Base-by-base conservation (phyloP, 2,113 vertebrate species). In the Etheostoma cragini region DNA sequence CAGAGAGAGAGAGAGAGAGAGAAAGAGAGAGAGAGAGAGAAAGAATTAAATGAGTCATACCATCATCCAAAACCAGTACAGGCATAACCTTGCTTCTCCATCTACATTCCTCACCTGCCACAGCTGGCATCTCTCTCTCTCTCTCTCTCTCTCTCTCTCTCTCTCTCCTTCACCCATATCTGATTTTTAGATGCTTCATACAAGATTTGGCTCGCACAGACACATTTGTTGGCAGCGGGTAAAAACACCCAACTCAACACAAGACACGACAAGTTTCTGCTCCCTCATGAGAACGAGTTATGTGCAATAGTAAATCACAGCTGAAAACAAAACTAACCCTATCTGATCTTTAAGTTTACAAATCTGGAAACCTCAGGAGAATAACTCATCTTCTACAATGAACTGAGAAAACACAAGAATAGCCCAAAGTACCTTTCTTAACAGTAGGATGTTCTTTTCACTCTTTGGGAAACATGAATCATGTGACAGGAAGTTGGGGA, bases 401-500 rank as follows among this genome's bases (percentile, higher is more conserved):
- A 49, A 14, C 35, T 19, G 24, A 56, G 17, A 26, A 17, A 11
- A 63, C 3, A 42, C 53, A 50, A 53, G 19, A 71, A 33, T 58
- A 58, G 14, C 26, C 8, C 16, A 73, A 56, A 54, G 22, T 24
- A 19, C 65, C 46, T 45, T 57, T 38, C 38, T 80, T 53, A 71
- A 72, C 58, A 62, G 21, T 4, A 57, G 63, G 73, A 84, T 84
- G 73, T 87, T 83, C 38, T 77, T 50, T 75, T 82, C 78, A 70
- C 68, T 56, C 75, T 56, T 19, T 2, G 85, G 77, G 84, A 89
- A 90, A 83, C 67, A 24, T 10, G 33, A 60, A 61, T 82, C 91
- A 93, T 33, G 15, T 90, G 91, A 90, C 89, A 90, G 93, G 93
- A 94, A 91, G 82, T 58, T 8, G 57, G 86, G 92, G 92, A 94